These are phyloP conservation scores for Poecilia picta DNA, from an alignment of 2,797 vertebrate genomes.

Conservation along the genomic window DNA sequence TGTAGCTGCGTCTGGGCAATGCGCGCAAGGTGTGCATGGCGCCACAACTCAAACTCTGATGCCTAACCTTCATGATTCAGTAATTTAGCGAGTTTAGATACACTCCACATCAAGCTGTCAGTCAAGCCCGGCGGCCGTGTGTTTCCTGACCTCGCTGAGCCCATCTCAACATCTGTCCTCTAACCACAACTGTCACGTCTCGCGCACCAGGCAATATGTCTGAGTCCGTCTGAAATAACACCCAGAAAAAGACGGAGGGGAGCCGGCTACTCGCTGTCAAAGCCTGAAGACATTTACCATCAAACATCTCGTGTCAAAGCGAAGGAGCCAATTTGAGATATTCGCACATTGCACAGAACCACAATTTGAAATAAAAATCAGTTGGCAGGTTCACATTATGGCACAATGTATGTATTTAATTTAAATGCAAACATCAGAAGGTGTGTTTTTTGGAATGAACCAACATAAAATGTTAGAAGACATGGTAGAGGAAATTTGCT, in stretches of 20 bases:
- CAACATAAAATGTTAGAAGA: not conserved
- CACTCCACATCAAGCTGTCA: slow-evolving; percentile 61
- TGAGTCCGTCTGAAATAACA: slow-evolving; percentile 55
- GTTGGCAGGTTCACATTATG: not conserved
- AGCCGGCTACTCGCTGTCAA: slow-evolving; percentile 24
- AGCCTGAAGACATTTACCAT: slow-evolving; percentile 11
- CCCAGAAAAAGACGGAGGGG: slow-evolving; percentile 23
- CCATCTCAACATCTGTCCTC: slow-evolving; percentile 62
- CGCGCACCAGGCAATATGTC: slow-evolving; percentile 54
- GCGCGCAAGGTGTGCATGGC: not conserved
- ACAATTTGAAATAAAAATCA: not conserved
- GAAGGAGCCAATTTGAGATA: slow-evolving; percentile 5
- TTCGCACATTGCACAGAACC: not conserved
- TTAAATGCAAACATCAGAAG: not conserved
- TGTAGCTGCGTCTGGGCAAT: not conserved
- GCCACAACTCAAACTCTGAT: slow-evolving; percentile 18
- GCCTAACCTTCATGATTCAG: slow-evolving; percentile 62
- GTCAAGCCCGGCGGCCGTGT: slow-evolving; percentile 57
- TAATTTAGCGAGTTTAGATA: slow-evolving; percentile 59
- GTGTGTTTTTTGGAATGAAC: not conserved
- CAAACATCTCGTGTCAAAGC: not conserved
- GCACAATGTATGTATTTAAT: not conserved
- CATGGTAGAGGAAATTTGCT: not conserved
- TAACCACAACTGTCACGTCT: slow-evolving; percentile 66
- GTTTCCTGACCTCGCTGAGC: slow-evolving; percentile 64